A percentile compares a stretch with the other conserved stretches of the same genome.
phyloP scores from a whole-genome alignment of 2,888 invertebrate species.

The Tanytarsus gracilentus region DNA sequence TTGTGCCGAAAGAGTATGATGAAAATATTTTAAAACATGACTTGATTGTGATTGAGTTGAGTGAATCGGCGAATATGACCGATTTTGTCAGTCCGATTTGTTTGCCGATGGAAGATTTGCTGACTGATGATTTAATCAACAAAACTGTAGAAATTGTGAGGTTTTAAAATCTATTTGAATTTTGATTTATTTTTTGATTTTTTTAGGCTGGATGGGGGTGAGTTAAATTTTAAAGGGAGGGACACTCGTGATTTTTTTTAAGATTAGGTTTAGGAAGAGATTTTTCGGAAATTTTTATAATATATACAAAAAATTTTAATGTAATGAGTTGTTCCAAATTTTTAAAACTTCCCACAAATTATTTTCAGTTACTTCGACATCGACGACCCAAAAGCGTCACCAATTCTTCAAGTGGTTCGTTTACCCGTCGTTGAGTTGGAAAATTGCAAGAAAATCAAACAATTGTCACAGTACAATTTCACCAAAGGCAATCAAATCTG shows the following conservation, averaged over 20 bases:
- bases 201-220: slow-evolving; percentile 46
- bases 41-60: slow-evolving; percentile 35
- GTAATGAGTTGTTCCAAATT: too few relatives aligned
- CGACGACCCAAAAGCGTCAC: slow-evolving; percentile 44
- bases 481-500: slow-evolving; percentile 45
- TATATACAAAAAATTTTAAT: too few relatives aligned
- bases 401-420: slow-evolving; percentile 42
- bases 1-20: slow-evolving; percentile 34
- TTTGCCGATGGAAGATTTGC: slow-evolving; percentile 44
- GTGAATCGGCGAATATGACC: slow-evolving; percentile 35
- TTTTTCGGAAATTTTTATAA: too few relatives aligned
- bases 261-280: too few relatives aligned
- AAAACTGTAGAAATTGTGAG: slow-evolving; percentile 46
- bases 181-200: neutral
- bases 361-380: slow-evolving; percentile 38
- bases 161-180: neutral
- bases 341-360: too few relatives aligned
- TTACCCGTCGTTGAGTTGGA: slow-evolving; percentile 25
- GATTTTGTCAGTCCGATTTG: slow-evolving; percentile 53
- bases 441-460: slow-evolving; percentile 2
- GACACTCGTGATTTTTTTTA: too few relatives aligned
- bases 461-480: slow-evolving; percentile 40
- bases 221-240: too few relatives aligned
- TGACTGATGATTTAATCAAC: slow-evolving; percentile 39
- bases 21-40: slow-evolving; percentile 34